Evolutionary conservation across 2,888 invertebrate species (phyloP), one percentile per base, ranked within the genome.

Genomic region (Gymnoscelis rufifasciata): DNA sequence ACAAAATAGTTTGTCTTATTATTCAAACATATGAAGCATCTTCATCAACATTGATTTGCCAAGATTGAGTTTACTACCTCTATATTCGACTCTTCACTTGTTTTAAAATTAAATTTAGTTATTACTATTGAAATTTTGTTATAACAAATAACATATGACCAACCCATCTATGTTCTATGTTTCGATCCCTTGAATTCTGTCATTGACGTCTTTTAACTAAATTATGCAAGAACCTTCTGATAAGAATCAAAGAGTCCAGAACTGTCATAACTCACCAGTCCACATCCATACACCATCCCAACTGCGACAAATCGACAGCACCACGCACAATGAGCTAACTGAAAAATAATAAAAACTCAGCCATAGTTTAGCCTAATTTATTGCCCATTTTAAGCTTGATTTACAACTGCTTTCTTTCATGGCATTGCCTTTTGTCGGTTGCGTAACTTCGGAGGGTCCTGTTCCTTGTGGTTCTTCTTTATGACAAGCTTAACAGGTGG

Each of bases 331-430:
- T 53, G 46, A 53, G 39, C 33, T 45, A 55, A 52, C 55, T 48
- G 52, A 56, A 40, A 65, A 68, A 66, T 64, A 65, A 71, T 71
- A 73, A 72, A 77, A 78, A 73, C 58, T 64, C 62, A 56, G 50
- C 60, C 69, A 77, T 77, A 74, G 80, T 81, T 77, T 75, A 71
- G 65, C 51, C 58, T 68, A 80, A 84, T 83, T 83, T 81, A 83
- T 74, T 75, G 60, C 43, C 54, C 57, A 62, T 68, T 61, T 63
- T 59, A 56, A 55, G 47, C 55, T 60, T 80, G 78, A 78, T 80
- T 78, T 81, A 80, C 69, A 48, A 55, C 47, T 51, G 51, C 57
- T 57, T 57, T 57, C 56, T 44, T 40, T 40, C 26, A 48, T 47
- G 47, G 43, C 37, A 38, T 47, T 44, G 43, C 50, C 51, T 56